These are phyloP conservation scores for Odontocerum albicorne DNA, from an alignment of 2,888 invertebrate genomes.

Conservation along the genomic window DNA sequence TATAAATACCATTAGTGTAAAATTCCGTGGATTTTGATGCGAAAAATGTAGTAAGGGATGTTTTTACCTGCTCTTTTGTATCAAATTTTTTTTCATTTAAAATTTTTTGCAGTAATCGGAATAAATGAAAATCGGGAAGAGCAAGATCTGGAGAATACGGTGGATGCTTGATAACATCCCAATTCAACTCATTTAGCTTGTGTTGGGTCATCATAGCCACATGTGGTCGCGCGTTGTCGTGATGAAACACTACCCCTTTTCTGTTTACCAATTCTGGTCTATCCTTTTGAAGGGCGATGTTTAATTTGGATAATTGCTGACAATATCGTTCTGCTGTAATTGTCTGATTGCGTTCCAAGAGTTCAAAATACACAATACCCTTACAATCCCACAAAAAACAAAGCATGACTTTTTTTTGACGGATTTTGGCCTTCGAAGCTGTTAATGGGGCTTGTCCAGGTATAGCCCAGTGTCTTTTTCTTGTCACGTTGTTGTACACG, in stretches of 20 bases:
- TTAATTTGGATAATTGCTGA: constrained; percentile 24
- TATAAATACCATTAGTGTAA: no score
- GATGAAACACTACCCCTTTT: constrained; percentile 10
- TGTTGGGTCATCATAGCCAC: constrained; percentile 17
- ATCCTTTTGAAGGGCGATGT: constrained; percentile 23
- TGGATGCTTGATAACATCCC: constrained; percentile 24
- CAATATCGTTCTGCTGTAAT: constrained; percentile 26
- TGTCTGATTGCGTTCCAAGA: constrained; percentile 23
- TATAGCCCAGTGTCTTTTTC: no score
- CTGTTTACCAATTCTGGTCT: constrained; percentile 25
- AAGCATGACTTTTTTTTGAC: no score
- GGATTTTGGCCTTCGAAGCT: no score
- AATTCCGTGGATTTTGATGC: no score
- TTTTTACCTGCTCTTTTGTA: no score
- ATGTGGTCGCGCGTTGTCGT: constrained; percentile 12
- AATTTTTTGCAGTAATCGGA: no score
- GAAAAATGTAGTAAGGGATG: no score
- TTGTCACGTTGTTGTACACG: no score
- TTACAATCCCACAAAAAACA: no score
- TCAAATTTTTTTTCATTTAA: no score
- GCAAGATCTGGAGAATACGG: constrained; percentile 22
- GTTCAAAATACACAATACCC: constrained; percentile 21
- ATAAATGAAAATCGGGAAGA: constrained; percentile 20
- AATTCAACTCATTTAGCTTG: constrained; percentile 24
- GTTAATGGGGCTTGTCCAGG: no score